Evolutionary conservation across 1,140 invertebrate species (phyloP), one percentile per base, ranked within the genome.

Genomic region (Drosophila sturtevanti): DNA sequence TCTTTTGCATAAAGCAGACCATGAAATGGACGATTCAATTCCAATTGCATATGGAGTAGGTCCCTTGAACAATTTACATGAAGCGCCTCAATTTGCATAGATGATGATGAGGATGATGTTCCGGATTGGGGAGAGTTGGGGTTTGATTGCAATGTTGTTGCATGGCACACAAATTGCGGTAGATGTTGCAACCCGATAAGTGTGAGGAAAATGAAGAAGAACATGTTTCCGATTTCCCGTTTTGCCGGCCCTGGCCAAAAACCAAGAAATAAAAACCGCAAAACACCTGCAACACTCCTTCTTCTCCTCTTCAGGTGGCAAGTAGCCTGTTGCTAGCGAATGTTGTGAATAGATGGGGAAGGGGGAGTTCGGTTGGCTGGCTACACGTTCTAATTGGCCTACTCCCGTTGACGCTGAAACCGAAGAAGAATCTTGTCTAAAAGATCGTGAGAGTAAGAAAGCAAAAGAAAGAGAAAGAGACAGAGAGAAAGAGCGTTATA

Each of bases 1-100:
- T 95, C 95, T 87, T 94, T 95, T 34, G 95, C 94, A 74, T 95
- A 96, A 4, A 95, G 91, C 0, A 95, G 77, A 3, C 95, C 95
- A 68, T 94, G 94, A 91, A 96, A 96, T 0, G 94, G 93, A 9
- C 94, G 92, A 61, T 93, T 93, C 92, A 95, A 93, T 12, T 91
- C 89, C 4, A 95, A 76, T 14, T 92, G 90, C 14, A 95, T 93
- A 31, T 93, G 92, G 64, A 95, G 90, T 11, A 93, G 85, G n/a
- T 93, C 92, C 37, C 93, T 91, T 16, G 93, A 93, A 80, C 94
- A 95, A 44, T 93, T 92, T 14, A 89, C 85, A 37, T 72, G 73
- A 11, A 89, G 11, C 0, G 65, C 59, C 52, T 89, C 65, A 63
- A 89, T 87, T 65, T 80, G 84, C 84, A 87, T 87, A 6, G 38